Base-by-base conservation (phyloP, 2,113 vertebrate genomes). In the Sinocyclocheilus maitianheensis region DNA sequence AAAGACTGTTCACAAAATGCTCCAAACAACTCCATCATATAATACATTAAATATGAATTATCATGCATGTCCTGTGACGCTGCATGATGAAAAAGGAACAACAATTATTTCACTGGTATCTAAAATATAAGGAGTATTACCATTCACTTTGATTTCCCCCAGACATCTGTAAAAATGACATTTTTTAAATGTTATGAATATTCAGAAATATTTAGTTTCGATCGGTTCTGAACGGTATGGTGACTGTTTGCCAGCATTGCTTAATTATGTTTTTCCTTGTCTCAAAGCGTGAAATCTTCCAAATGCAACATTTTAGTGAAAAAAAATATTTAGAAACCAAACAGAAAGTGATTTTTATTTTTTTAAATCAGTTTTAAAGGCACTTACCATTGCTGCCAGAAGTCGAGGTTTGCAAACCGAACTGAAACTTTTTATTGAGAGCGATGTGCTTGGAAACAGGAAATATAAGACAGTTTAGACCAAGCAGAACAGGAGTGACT, bases 131-230 rank as follows among this genome's bases (percentile, higher is more conserved):
- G 34, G 1, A 11, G 37, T 14, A 51, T 79, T 62, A 79, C 55
- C 34, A 7, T 79, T 43, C 11, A 0, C 55, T 79, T 62, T n/a
- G 55, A n/a, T 62, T 62, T 60, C 0, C 20, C 1, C 24, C 37
- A 14, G 77, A 43, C 55, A 24, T 80, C 77, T 43, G 77, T 79
- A 79, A 80, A 24, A 37, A 80, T 34, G 3, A 40, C 0, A 69
- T 69, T 67, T 26, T 30, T 18, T 55, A 55, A 7, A 22, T 8
- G 55, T 58, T 58, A 58, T 20, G 55, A 58, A 67, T 26, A 67
- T 30, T 67, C 13, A 6, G 63, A 55, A 55, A 18, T 55, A 67
- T 30, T 67, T 67, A 18, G 6, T 34, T 37, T 71, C 0, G 67
- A n/a, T 74, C n/a, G 5, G 69, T 72, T 72, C 69, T 40, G 37